Evolutionary conservation across 2,888 invertebrate genomes (phyloP).

Genomic region (Tholera decimalis): DNA sequence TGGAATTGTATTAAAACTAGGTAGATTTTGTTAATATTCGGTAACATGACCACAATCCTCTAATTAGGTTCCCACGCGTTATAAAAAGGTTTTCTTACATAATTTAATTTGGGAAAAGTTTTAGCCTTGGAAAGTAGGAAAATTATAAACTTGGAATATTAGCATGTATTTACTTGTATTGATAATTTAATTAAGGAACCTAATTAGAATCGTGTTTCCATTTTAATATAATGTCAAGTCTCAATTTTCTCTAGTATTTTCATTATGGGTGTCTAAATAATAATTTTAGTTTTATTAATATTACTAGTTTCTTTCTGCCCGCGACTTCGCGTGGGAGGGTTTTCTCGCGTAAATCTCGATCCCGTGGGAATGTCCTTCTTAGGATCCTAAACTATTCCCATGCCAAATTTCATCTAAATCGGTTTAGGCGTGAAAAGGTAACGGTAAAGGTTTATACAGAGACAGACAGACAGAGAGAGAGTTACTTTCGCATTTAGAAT

Average conservation of each 20-base stretch:
- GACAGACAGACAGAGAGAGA: too few relatives aligned
- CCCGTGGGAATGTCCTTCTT: too few relatives aligned
- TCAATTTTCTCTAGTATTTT: not conserved
- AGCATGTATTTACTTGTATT: conserved; percentile 23
- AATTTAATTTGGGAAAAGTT: conserved; percentile 61
- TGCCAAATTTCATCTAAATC: too few relatives aligned
- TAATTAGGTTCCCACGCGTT: conserved; percentile 59
- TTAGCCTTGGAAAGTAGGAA: conserved; percentile 35
- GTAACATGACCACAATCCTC: conserved; percentile 52
- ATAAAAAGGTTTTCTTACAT: conserved; percentile 57
- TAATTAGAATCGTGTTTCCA: conserved; percentile 1
- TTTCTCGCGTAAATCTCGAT: too few relatives aligned
- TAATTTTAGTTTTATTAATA: not conserved
- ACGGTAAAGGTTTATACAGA: too few relatives aligned
- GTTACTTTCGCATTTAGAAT: too few relatives aligned
- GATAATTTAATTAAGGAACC: conserved; percentile 3
- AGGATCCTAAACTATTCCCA: too few relatives aligned
- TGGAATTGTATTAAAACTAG: conserved; percentile 9
- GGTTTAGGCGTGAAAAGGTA: too few relatives aligned
- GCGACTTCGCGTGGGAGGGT: too few relatives aligned
- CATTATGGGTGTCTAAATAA: not conserved
- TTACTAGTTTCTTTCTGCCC: too few relatives aligned
- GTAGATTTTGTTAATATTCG: conserved; percentile 33
- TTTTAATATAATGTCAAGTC: not conserved
- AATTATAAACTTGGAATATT: conserved; percentile 45